Base-by-base conservation (phyloP, 2,113 vertebrate genomes). In the Leptodactylus fuscus region DNA sequence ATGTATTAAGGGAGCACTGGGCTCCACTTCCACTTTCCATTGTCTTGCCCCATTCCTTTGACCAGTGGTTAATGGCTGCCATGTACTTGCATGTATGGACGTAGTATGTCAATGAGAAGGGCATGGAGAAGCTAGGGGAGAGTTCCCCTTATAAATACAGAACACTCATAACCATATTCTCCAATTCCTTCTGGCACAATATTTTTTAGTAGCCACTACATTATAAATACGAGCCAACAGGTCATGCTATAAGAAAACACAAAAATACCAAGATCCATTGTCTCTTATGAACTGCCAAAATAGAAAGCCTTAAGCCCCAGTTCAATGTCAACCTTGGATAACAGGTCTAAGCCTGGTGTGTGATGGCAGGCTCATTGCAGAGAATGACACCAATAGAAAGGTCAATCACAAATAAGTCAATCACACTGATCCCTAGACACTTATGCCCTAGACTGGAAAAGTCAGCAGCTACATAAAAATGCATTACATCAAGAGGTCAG, bases 321-420 rank as follows among this genome's bases (percentile, higher is more conserved):
- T 41, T 76, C 82, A 83, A 83, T 76, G 71, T 76, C 71, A 83
- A 62, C 34, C n/a, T 65, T 22, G 51, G 34, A 62, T 83, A 76
- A 83, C 38, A 83, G 70, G 53, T 27, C 48, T 74, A 62, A 74
- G 53, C 38, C 27, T 49, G 20, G 55, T 49, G 46, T 67, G 51
- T 73, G n/a, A 65, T 77, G 73, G 73, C 41, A 60, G 60, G 58
- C 73, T 76, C 82, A 81, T 70, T 53, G 76, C 75, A 73, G 49
- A 73, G 78, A 81, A 51, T 71, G 84, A 81, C 84, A 86, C 51
- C 76, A 71, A 71, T 46, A 77, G 74, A 86, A 86, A 86, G 84
- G 84, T 86, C 84, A 86, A 80, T 86, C 84, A 86, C 65, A 48
- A 86, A 86, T 86, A 86, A 86, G 84, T 86, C 84, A 81, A 60